Base-by-base conservation (phyloP, 2,888 invertebrate genomes). In the Netelia fuscicornis region DNA sequence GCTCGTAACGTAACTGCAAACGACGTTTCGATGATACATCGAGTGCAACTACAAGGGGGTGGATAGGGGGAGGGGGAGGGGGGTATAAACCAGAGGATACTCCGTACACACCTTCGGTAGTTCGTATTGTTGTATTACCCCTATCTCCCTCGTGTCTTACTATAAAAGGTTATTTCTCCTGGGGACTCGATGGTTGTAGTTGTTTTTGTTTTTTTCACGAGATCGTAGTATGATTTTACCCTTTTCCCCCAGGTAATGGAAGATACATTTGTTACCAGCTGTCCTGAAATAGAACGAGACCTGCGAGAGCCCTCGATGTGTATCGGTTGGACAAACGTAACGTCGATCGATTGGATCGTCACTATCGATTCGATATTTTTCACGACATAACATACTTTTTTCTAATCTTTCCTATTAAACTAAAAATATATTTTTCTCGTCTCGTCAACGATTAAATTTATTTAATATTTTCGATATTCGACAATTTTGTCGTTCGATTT, bases 21-120 rank as follows among this genome's bases (percentile, higher is more conserved):
- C 85, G 85, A 85, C 85, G 83, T 83, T 83, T 68, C 83, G 83
- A 85, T 85, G 85, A 83, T 83, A 83, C 85, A 83, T 83, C 76
- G 85, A 79, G 71, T 72, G 60, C 71, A 72, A 68, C 80, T 23
- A 17, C 65, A 37, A 30, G 30, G 37, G 37, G 6, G 37, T 3
- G 6, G 37, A 1, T 20, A 20, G 37, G 37, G 37, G 37, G 5
- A 6, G 8, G 37, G 52, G 52, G 72, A 60, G 20, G 30, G 60
- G 54, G 37, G 75, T 76, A 60, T 70, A 78, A 65, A 79, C 68
- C 44, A 79, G 23, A 64, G 54, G 64, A 70, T 71, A 71, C 20
- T 64, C 56, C 64, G 13, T 37, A 71, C 71, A 71, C 44, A 79
- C 71, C 65, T 72, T 42, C 44, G n/a, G 3, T 52, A 54, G 60